phyloP scores from a whole-genome alignment of 2,113 vertebrate genomes.

The Empidonax traillii region DNA sequence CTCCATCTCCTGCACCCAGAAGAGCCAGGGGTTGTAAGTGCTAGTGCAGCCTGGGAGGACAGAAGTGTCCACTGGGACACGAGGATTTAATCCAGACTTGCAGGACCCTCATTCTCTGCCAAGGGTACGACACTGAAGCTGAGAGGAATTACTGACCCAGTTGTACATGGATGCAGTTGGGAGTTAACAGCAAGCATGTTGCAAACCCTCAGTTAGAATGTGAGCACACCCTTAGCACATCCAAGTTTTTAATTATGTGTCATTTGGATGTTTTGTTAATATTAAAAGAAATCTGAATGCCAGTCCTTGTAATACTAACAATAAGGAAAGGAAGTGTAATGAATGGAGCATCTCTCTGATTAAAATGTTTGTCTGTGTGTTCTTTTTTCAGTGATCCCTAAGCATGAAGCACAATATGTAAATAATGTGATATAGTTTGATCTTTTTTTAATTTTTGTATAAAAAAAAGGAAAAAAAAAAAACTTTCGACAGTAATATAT shows the following conservation, averaged over 20 bases:
- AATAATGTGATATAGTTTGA: conserved; percentile 88
- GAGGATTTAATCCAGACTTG: neutral
- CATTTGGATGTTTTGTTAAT: neutral
- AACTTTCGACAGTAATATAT: conserved; percentile 88
- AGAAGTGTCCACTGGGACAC: fast-evolving
- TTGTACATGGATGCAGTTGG: neutral
- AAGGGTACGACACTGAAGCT: neutral
- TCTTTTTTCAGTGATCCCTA: conserved; percentile 90
- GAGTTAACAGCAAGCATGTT: neutral
- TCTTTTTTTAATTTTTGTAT: conserved; percentile 75
- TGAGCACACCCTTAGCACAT: neutral
- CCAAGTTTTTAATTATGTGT: neutral
- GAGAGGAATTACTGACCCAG: neutral
- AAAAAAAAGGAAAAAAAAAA: conserved; percentile 73
- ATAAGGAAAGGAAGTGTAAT: neutral
- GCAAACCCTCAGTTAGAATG: neutral
- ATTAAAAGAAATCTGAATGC: neutral
- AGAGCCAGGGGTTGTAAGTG: neutral
- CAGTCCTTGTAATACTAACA: neutral
- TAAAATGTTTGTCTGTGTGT: conserved; percentile 46
- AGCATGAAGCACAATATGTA: conserved; percentile 81
- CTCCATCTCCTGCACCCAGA: fast-evolving
- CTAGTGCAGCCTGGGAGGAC: neutral
- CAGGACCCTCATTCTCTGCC: neutral
- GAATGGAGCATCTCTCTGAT: neutral